Evolutionary conservation across 2,888 invertebrate species (phyloP).

Genomic region (Antitype chi): DNA sequence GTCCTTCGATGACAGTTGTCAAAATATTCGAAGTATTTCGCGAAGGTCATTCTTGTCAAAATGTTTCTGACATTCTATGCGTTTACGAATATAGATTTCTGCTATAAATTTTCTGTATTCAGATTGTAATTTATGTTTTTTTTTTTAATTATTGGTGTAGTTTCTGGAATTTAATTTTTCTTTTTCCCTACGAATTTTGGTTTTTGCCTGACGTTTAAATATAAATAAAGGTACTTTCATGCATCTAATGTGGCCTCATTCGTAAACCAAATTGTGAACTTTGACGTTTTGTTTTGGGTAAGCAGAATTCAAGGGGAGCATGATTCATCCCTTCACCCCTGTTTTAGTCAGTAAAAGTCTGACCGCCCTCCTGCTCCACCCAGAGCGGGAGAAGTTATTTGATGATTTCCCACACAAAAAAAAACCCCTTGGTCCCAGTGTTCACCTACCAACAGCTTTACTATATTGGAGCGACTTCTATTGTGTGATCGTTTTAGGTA

Average conservation of each 20-base stretch:
- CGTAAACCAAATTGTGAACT: conserved; percentile 9
- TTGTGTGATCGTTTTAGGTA: neutral
- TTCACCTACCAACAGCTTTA: neutral
- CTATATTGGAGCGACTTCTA: neutral
- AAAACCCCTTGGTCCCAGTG: neutral
- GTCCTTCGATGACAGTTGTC: conserved; percentile 57
- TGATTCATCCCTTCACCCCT: neutral
- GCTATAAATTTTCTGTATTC: no score
- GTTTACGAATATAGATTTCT: conserved; percentile 42
- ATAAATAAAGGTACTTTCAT: neutral
- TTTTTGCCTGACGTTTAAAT: neutral
- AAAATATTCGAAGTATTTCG: conserved; percentile 16
- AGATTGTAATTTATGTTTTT: no score
- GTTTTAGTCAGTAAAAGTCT: no score
- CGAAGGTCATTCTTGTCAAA: conserved; percentile 45
- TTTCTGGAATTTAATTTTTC: no score
- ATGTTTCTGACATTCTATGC: conserved; percentile 1
- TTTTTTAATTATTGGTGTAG: no score
- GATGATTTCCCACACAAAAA: no score
- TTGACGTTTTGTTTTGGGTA: neutral
- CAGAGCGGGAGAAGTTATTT: no score
- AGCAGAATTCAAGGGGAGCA: neutral
- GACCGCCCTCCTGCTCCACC: no score
- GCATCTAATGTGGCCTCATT: neutral
- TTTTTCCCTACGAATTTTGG: no score